These are phyloP conservation scores for Drosophila hydei DNA, from an alignment of 1,140 invertebrate genomes.

Conservation along the genomic window DNA sequence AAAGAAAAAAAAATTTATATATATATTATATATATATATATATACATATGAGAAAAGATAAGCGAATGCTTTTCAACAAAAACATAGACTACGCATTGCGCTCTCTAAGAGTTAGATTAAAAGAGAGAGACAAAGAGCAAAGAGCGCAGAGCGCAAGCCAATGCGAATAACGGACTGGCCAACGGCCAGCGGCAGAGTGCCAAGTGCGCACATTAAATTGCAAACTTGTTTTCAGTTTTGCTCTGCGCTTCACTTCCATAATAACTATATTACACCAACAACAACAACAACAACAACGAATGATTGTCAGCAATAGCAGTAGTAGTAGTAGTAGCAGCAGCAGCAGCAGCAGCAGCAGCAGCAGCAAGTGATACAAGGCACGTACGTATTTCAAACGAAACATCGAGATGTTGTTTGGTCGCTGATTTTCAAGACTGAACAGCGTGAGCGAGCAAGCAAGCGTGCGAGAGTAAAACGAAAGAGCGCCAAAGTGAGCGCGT, in stretches of 20 bases:
- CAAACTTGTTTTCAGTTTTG: slow-evolving; percentile 79
- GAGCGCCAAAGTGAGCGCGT: slow-evolving; percentile 32
- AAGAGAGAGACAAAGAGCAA: slow-evolving; percentile 22
- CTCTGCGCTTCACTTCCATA: slow-evolving; percentile 62
- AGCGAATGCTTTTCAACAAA: slow-evolving; percentile 31
- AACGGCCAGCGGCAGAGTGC: slow-evolving; percentile 54
- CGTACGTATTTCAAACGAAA: slow-evolving; percentile 63
- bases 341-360: slow-evolving; percentile 43
- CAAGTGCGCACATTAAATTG: slow-evolving; percentile 81
- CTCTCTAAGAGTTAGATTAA: slow-evolving; percentile 16
- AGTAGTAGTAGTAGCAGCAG: slow-evolving; percentile 6
- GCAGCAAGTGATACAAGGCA: slow-evolving; percentile 72
- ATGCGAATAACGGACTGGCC: slow-evolving; percentile 48
- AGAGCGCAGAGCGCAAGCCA: slow-evolving; percentile 44
- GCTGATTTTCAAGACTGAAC: slow-evolving; percentile 36
- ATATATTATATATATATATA: neutral
- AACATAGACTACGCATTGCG: slow-evolving; percentile 28
- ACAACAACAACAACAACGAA: slow-evolving; percentile 34
- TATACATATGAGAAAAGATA: slow-evolving; percentile 23
- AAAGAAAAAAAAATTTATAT: slow-evolving; percentile 9
- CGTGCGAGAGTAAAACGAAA: slow-evolving; percentile 28
- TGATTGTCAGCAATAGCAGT: slow-evolving; percentile 30
- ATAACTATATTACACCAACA: slow-evolving; percentile 54
- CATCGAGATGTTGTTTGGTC: slow-evolving; percentile 53
- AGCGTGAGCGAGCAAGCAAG: slow-evolving; percentile 23